Conservation (phyloP, 1,140 invertebrate genomes). For the Formica selysi region DNA sequence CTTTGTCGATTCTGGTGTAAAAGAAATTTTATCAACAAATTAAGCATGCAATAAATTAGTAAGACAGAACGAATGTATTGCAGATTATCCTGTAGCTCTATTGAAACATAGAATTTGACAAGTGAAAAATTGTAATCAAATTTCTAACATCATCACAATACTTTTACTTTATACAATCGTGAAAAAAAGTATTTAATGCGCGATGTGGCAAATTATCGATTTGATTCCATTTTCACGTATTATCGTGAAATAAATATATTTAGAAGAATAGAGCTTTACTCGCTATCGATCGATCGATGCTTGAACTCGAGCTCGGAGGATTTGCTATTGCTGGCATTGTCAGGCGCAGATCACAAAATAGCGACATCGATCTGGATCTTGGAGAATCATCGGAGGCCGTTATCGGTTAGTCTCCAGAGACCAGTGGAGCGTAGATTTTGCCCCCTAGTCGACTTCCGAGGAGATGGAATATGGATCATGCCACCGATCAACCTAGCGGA, state of each 20-base stretch:
- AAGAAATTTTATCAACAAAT: too few relatives aligned
- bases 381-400: slow-evolving; percentile 35
- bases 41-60: too few relatives aligned
- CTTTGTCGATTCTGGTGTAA: too few relatives aligned
- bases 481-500: slow-evolving; percentile 29
- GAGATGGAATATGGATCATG: slow-evolving; percentile 46
- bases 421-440: slow-evolving; percentile 45
- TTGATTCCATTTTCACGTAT: neutral
- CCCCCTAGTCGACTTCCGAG: neutral
- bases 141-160: neutral
- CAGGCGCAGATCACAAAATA: slow-evolving; percentile 38
- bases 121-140: neutral
- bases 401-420: slow-evolving; percentile 38
- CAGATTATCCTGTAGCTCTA: neutral
- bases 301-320: slow-evolving; percentile 12
- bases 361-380: slow-evolving; percentile 30
- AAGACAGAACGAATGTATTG: neutral
- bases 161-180: neutral
- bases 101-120: neutral
- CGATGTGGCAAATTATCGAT: neutral
- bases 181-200: neutral
- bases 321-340: slow-evolving; percentile 21
- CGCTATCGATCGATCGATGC: neutral
- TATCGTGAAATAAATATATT: neutral
- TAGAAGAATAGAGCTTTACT: neutral